Conservation (phyloP, 2,113 vertebrate species). For the Peucedramus taeniatus region DNA sequence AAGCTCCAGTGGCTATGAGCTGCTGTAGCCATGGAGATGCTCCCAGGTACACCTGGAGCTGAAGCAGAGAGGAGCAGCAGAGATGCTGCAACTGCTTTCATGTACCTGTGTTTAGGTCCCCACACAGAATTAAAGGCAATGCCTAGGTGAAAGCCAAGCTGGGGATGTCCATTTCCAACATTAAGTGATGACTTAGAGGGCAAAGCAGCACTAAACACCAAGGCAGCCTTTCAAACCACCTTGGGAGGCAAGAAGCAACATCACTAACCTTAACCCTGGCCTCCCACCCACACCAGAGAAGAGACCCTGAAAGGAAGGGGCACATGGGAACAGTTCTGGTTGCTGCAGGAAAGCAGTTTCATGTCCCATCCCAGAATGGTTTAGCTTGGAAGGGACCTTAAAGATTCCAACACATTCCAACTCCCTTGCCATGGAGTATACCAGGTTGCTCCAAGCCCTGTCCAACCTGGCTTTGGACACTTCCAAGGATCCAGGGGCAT, state of each 20-base stretch:
- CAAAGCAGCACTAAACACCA: background rate
- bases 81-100: background rate
- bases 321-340: accelerated
- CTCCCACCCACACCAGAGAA: background rate
- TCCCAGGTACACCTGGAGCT: background rate
- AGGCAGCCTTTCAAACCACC: background rate
- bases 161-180: background rate
- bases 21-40: background rate
- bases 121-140: background rate
- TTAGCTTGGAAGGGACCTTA: background rate
- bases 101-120: accelerated
- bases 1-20: background rate
- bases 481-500: background rate
- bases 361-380: background rate
- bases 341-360: accelerated
- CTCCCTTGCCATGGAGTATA: accelerated
- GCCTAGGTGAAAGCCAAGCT: background rate
- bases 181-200: background rate
- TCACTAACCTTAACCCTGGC: background rate
- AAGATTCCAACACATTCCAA: background rate
- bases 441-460: accelerated
- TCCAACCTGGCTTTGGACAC: accelerated
- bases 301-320: background rate
- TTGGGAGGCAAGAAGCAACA: background rate
- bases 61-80: background rate